Conservation (phyloP, 2,888 invertebrate species). For the Cerastis leucographa region DNA sequence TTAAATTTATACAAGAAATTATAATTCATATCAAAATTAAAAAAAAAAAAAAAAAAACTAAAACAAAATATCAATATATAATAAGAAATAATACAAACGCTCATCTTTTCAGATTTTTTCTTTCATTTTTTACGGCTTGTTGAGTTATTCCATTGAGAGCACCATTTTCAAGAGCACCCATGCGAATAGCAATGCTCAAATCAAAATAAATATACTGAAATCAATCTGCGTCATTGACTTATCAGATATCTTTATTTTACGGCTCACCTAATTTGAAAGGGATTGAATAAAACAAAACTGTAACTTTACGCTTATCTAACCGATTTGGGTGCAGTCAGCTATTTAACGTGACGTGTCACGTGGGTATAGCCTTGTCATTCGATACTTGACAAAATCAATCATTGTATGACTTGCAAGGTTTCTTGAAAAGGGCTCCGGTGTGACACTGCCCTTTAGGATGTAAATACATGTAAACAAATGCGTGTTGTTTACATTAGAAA, state of each 20-base stretch:
- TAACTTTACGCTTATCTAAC: constrained; percentile 3
- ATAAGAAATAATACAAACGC: too few relatives aligned
- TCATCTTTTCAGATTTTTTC: too few relatives aligned
- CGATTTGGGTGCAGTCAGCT: constrained; percentile 32
- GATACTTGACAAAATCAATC: constrained; percentile 49
- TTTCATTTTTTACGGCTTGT: not conserved
- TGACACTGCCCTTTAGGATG: constrained; percentile 27
- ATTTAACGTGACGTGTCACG: constrained; percentile 2
- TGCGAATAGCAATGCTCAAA: not conserved
- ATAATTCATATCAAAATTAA: too few relatives aligned
- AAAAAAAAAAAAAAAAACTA: too few relatives aligned
- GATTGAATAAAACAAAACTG: not conserved
- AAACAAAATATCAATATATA: too few relatives aligned
- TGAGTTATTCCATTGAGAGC: not conserved
- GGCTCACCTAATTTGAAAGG: constrained; percentile 7
- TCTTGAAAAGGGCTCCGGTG: not conserved
- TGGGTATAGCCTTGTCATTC: constrained; percentile 30
- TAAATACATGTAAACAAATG: not conserved
- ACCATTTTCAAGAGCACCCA: not conserved
- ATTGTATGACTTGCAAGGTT: constrained; percentile 36
- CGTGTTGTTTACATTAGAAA: constrained; percentile 1
- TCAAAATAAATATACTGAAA: not conserved
- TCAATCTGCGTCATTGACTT: not conserved
- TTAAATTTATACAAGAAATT: too few relatives aligned
- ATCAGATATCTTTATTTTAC: not conserved